A percentile compares a stretch with the other conserved stretches of the same genome.
These are phyloP conservation scores for Nebria ingens DNA, from an alignment of 1,140 invertebrate genomes.

Conservation along the genomic window DNA sequence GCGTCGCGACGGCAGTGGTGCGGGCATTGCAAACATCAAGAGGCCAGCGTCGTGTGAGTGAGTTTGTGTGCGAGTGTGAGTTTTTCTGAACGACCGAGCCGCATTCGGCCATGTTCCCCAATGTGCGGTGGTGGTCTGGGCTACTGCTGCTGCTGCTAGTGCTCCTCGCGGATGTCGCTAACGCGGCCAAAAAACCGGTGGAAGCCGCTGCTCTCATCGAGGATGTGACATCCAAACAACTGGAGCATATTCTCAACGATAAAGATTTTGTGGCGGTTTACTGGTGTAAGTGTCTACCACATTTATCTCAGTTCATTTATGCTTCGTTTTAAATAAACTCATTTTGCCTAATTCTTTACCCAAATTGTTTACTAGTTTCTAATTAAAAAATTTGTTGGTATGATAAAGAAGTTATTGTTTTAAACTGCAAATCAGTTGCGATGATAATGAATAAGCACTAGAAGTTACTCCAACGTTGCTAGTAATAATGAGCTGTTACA, in stretches of 20 bases:
- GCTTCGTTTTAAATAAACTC: too few relatives aligned
- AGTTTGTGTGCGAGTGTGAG: constrained; percentile 14
- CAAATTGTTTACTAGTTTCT: too few relatives aligned
- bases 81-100: constrained; percentile 9
- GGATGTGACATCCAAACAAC: constrained; percentile 82
- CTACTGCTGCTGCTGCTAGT: constrained; percentile 36
- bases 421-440: too few relatives aligned
- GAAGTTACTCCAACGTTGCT: too few relatives aligned
- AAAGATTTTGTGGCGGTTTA: constrained; percentile 90
- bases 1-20: constrained; percentile 21
- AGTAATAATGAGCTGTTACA: too few relatives aligned
- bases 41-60: constrained; percentile 24
- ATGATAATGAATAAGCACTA: too few relatives aligned
- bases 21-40: constrained; percentile 28
- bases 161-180: constrained; percentile 32
- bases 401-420: too few relatives aligned
- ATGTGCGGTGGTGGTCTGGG: constrained; percentile 42
- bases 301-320: too few relatives aligned
- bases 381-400: too few relatives aligned
- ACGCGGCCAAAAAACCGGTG: constrained; percentile 30
- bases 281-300: constrained; percentile 94
- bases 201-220: constrained; percentile 63
- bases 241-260: constrained; percentile 75
- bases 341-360: too few relatives aligned
- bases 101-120: constrained; percentile 17